phyloP scores from a whole-genome alignment of 2,113 vertebrate genomes.

The Paedocypris sp. region DNA sequence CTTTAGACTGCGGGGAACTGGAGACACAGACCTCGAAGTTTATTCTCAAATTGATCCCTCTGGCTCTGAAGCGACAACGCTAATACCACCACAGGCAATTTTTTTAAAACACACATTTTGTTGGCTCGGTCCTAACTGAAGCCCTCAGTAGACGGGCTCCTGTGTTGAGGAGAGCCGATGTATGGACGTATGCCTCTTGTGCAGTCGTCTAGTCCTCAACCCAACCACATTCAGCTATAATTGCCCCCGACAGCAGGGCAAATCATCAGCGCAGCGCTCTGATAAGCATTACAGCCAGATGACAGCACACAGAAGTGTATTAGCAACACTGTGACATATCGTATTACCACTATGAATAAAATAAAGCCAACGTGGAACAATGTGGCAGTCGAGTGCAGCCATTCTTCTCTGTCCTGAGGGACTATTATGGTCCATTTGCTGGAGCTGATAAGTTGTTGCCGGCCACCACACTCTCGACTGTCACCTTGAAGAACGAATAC shows the following conservation, averaged over 20 bases:
- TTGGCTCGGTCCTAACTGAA: slow-evolving; percentile 34
- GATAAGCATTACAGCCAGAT: slow-evolving; percentile 98
- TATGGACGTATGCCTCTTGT: slow-evolving; percentile 42
- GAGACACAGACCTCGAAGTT: too few species aligned
- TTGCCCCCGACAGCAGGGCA: slow-evolving; percentile 95
- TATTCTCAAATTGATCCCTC: too few species aligned
- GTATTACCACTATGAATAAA: slow-evolving; percentile 97
- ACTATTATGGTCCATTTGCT: slow-evolving; percentile 84
- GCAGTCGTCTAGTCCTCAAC: slow-evolving; percentile 64
- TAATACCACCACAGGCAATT: too few species aligned
- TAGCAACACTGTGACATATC: slow-evolving; percentile 87
- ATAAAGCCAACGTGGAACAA: slow-evolving; percentile 81
- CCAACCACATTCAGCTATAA: slow-evolving; percentile 82
- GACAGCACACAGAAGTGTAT: slow-evolving; percentile 93
- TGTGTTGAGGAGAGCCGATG: slow-evolving; percentile 33
- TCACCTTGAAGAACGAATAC: slow-evolving; percentile 55
- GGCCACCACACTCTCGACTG: slow-evolving; percentile 44
- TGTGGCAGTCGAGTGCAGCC: slow-evolving; percentile 82
- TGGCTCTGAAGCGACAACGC: too few species aligned
- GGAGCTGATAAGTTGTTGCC: slow-evolving; percentile 71
- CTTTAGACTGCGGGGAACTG: too few species aligned
- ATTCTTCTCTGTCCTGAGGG: slow-evolving; percentile 71
- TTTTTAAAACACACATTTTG: slow-evolving; percentile 36
- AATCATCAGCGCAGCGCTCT: slow-evolving; percentile 83
- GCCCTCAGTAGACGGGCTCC: slow-evolving; percentile 25